These are phyloP conservation scores for Sebastes goodei DNA, from an alignment of 2,797 vertebrate genomes.

Conservation along the genomic window DNA sequence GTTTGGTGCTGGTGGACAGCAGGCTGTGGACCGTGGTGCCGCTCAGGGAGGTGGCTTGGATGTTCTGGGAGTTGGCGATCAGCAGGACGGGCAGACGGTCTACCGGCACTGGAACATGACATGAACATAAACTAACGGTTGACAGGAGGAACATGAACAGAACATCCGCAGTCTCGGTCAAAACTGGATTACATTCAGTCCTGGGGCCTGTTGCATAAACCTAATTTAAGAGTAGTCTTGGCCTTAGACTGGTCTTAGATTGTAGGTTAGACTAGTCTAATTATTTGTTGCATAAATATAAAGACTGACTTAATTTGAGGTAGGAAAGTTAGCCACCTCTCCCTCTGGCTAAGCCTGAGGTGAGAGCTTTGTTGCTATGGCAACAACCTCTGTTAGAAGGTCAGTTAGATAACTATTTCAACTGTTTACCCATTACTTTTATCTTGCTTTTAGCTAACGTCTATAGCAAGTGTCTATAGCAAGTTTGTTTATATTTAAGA, in stretches of 20 bases:
- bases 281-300: too few relatives aligned
- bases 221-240: neutral
- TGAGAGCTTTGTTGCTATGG: too few relatives aligned
- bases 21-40: constrained; percentile 89
- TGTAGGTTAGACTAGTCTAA: neutral
- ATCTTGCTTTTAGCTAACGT: neutral
- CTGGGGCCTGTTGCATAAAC: neutral
- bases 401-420: too few relatives aligned
- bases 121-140: neutral
- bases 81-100: constrained; percentile 93
- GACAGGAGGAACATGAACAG: neutral
- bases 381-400: too few relatives aligned
- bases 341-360: too few relatives aligned
- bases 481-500: too few relatives aligned
- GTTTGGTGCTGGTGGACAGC: constrained; percentile 91
- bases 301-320: too few relatives aligned
- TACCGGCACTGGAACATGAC: constrained; percentile 86
- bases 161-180: neutral
- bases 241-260: neutral
- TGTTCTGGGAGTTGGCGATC: constrained; percentile 97
- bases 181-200: neutral
- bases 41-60: constrained; percentile 92
- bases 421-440: neutral
- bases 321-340: too few relatives aligned
- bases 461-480: too few relatives aligned